Evolutionary conservation across 1,140 invertebrate species (phyloP).

Genomic region (Tetramorium alpestre): DNA sequence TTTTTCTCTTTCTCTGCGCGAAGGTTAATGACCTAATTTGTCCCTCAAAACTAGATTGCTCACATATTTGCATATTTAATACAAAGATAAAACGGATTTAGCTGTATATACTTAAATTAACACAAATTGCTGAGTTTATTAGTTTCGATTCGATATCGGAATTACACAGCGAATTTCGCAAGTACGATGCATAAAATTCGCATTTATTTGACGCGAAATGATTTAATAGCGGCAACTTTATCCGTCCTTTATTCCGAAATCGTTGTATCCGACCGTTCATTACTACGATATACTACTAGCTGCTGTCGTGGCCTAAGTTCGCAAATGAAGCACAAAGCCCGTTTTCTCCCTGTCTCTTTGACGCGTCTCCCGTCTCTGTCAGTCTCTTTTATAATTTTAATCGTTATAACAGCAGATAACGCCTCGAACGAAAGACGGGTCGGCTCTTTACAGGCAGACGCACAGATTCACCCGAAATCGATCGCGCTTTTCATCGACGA

Average conservation of each 20-base stretch:
- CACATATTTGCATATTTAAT: neutral
- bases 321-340: slow-evolving; percentile 19
- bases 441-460: slow-evolving; percentile 20
- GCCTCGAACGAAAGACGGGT: slow-evolving; percentile 23
- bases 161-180: neutral
- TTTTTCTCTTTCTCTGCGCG: neutral
- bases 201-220: neutral
- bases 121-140: neutral
- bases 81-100: neutral
- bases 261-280: slow-evolving; percentile 3
- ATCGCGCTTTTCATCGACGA: slow-evolving; percentile 60
- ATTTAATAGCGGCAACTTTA: slow-evolving; percentile 16
- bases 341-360: slow-evolving; percentile 13
- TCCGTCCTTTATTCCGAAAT: neutral
- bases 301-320: slow-evolving; percentile 11
- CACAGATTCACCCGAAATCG: slow-evolving; percentile 54
- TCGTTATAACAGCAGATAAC: slow-evolving; percentile 41
- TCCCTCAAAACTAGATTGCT: neutral
- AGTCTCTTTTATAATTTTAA: slow-evolving; percentile 44
- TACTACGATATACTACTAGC: slow-evolving; percentile 1
- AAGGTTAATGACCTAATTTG: neutral
- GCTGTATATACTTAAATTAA: neutral
- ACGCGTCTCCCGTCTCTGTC: neutral
- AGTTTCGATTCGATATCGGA: neutral
- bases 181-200: neutral